Conservation (phyloP, 2,888 invertebrate species). For the Taphrorychus bicolor region DNA sequence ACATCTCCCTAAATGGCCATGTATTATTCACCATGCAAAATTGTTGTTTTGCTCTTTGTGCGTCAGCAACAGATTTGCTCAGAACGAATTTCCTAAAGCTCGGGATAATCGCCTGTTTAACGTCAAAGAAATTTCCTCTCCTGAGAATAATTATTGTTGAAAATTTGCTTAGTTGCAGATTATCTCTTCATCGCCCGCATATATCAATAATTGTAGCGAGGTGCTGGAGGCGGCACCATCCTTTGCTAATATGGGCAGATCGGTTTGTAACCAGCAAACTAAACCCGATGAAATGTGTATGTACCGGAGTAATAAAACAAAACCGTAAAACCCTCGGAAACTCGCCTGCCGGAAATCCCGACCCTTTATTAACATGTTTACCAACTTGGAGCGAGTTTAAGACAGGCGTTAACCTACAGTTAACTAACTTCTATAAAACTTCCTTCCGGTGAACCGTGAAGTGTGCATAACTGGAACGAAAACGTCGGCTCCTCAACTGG, state of each 20-base stretch:
- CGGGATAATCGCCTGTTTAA: slow-evolving; percentile 9
- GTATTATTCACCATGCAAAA: slow-evolving; percentile 9
- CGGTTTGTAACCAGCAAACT: neutral
- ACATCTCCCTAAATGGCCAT: slow-evolving; percentile 5
- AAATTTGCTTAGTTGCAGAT: neutral
- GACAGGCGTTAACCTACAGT: slow-evolving; percentile 24
- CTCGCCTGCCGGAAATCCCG: slow-evolving; percentile 9
- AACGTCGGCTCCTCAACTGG: neutral
- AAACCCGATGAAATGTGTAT: neutral
- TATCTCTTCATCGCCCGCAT: neutral
- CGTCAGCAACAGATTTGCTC: slow-evolving; percentile 4
- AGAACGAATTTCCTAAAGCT: slow-evolving; percentile 6
- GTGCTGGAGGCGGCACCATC: neutral
- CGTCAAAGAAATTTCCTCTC: slow-evolving; percentile 13
- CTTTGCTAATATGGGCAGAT: neutral
- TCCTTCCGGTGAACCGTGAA: slow-evolving; percentile 27
- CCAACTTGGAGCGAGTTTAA: slow-evolving; percentile 31
- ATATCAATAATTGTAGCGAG: neutral
- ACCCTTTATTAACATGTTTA: slow-evolving; percentile 30
- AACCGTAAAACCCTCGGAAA: slow-evolving; percentile 6
- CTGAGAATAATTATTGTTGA: neutral
- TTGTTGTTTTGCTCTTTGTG: slow-evolving; percentile 10
- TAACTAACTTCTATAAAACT: slow-evolving; percentile 2
- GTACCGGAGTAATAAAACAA: neutral
- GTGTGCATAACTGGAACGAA: slow-evolving; percentile 25